Evolutionary conservation across 2,797 vertebrate genomes (phyloP).

Genomic region (Notolepis coatsorum): DNA sequence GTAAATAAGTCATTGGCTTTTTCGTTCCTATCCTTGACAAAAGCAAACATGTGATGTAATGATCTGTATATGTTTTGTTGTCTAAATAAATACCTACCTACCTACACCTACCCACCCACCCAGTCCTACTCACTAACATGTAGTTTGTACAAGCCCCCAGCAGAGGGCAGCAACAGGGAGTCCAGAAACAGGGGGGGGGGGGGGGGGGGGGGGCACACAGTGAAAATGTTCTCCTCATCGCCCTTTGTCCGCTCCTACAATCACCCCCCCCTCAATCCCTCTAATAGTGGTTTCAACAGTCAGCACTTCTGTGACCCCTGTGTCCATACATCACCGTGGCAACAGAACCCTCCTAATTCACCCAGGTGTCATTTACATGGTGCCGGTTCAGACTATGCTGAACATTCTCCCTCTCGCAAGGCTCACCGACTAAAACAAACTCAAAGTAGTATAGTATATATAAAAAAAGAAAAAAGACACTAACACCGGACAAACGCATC

Average conservation of each 20-base stretch:
- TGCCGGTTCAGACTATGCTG: constrained; percentile 42
- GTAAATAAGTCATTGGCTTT: no score
- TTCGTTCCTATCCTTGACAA: no score
- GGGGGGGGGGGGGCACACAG: background rate
- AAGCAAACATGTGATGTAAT: no score
- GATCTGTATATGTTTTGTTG: background rate
- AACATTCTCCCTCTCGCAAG: constrained; percentile 52
- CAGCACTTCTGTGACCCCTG: constrained; percentile 50
- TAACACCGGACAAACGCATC: no score
- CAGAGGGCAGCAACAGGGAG: constrained; percentile 48
- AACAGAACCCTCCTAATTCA: constrained; percentile 57
- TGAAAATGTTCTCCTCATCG: constrained; percentile 33
- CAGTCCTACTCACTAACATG: constrained; percentile 3
- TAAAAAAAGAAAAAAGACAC: no score
- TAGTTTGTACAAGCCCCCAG: constrained; percentile 24
- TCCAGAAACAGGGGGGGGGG: background rate
- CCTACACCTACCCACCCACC: background rate
- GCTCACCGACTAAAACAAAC: constrained; percentile 21
- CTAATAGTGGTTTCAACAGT: constrained; percentile 51
- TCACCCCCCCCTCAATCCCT: constrained; percentile 33
- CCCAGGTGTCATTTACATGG: constrained; percentile 16
- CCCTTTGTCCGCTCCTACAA: constrained; percentile 55
- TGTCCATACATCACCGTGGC: constrained; percentile 27
- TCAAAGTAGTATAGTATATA: no score
- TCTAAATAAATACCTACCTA: background rate